phyloP scores from a whole-genome alignment of 2,113 vertebrate genomes.

The Ariopsis seemanni region DNA sequence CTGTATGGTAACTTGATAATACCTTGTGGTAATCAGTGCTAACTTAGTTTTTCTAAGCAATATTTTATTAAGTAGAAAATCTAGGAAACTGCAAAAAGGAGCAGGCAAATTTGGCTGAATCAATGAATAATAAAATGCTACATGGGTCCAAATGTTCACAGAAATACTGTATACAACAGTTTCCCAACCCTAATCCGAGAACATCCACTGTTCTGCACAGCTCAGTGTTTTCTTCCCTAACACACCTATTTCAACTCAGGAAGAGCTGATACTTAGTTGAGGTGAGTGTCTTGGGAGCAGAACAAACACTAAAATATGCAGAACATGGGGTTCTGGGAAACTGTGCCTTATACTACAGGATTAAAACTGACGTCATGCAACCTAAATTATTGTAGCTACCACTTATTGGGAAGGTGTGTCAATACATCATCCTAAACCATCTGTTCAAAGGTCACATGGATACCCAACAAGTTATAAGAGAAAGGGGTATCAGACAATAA shows the following conservation, averaged over 20 bases:
- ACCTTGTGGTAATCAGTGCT: neutral
- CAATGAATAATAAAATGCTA: neutral
- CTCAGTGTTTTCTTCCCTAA: neutral
- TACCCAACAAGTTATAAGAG: neutral
- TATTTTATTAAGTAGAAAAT: neutral
- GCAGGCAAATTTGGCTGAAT: neutral
- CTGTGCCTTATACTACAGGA: neutral
- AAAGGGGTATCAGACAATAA: neutral
- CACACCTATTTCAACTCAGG: neutral
- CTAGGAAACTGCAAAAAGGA: neutral
- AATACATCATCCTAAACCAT: neutral
- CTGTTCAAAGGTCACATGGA: neutral
- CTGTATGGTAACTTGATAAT: neutral
- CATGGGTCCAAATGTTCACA: neutral
- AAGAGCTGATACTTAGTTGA: neutral
- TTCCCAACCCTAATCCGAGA: neutral
- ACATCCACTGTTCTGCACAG: neutral
- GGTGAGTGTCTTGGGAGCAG: neutral
- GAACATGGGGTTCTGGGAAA: neutral
- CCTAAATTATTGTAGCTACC: neutral
- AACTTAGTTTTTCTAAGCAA: neutral
- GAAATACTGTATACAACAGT: neutral
- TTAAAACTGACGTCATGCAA: neutral
- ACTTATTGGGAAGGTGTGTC: neutral
- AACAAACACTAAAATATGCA: neutral